Conservation (phyloP, 2,888 invertebrate genomes). For the Cephus spinipes region DNA sequence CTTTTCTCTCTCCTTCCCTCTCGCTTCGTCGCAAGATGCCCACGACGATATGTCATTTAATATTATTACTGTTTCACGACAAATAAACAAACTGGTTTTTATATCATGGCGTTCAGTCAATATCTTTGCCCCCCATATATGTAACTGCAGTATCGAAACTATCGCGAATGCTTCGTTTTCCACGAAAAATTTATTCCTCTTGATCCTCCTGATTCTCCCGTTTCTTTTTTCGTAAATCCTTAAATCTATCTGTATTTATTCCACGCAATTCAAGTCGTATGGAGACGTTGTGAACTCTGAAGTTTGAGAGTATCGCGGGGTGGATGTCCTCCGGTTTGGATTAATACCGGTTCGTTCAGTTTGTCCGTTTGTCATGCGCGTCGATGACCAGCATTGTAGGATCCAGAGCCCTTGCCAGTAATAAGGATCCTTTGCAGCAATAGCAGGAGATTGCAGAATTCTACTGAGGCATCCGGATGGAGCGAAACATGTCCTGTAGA, state of each 20-base stretch:
- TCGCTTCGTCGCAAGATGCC: neutral
- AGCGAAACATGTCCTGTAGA: too few species aligned
- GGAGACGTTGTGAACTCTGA: neutral
- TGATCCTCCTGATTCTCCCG: neutral
- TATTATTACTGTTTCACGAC: constrained; percentile 46
- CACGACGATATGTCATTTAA: constrained; percentile 35
- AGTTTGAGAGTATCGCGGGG: neutral
- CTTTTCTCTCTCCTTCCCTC: neutral
- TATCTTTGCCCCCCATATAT: neutral
- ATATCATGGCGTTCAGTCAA: constrained; percentile 16
- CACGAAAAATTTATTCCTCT: neutral
- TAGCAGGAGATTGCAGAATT: neutral
- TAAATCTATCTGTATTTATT: neutral
- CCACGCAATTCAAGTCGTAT: neutral
- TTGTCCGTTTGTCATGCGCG: neutral
- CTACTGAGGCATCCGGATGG: too few species aligned
- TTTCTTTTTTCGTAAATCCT: neutral
- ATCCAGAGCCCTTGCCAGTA: neutral
- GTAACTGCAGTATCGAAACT: too few species aligned
- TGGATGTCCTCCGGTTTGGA: neutral
- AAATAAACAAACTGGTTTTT: constrained; percentile 51
- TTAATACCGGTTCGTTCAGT: neutral
- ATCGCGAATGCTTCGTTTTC: neutral
- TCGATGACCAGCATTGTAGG: neutral
- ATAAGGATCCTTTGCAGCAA: neutral